These are phyloP conservation scores for Tyria jacobaeae DNA, from an alignment of 2,888 invertebrate species.

Conservation along the genomic window DNA sequence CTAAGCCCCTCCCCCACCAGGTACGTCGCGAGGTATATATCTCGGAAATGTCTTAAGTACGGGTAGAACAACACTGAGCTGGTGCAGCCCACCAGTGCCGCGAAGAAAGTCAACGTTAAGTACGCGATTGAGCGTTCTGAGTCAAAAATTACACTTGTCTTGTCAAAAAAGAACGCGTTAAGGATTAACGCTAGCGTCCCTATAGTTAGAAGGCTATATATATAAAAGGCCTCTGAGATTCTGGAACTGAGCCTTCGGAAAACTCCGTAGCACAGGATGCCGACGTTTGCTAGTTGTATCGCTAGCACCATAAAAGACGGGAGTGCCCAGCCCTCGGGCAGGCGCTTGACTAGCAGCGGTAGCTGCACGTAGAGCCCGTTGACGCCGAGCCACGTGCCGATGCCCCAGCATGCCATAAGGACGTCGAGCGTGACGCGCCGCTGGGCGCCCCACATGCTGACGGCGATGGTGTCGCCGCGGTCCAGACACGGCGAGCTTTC, in stretches of 20 bases:
- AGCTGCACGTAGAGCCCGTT: constrained; percentile 96
- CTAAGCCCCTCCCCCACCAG: constrained; percentile 94
- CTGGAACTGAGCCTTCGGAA: constrained; percentile 77
- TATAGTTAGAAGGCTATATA: constrained; percentile 83
- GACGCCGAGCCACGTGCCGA: constrained; percentile 95
- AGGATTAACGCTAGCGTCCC: constrained; percentile 86
- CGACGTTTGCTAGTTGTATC: constrained; percentile 94
- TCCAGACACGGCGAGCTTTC: constrained; percentile 71
- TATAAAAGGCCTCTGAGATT: constrained; percentile 82
- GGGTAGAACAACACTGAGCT: constrained; percentile 95
- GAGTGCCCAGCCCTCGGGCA: constrained; percentile 95
- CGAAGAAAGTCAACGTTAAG: constrained; percentile 88
- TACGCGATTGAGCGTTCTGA: constrained; percentile 85
- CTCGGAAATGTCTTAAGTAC: constrained; percentile 91
- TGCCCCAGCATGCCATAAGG: constrained; percentile 89
- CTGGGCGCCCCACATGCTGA: constrained; percentile 72
- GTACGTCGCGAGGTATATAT: constrained; percentile 92
- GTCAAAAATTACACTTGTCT: constrained; percentile 83
- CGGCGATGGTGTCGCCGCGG: constrained; percentile 45
- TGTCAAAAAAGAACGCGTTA: constrained; percentile 87
- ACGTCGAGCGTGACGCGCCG: constrained; percentile 60
- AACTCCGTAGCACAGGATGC: constrained; percentile 90
- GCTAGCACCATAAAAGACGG: constrained; percentile 94
- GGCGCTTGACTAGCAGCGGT: constrained; percentile 92
- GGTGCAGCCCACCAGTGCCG: constrained; percentile 93